Evolutionary conservation across 2,888 invertebrate species (phyloP).

Genomic region (Rotaria socialis): DNA sequence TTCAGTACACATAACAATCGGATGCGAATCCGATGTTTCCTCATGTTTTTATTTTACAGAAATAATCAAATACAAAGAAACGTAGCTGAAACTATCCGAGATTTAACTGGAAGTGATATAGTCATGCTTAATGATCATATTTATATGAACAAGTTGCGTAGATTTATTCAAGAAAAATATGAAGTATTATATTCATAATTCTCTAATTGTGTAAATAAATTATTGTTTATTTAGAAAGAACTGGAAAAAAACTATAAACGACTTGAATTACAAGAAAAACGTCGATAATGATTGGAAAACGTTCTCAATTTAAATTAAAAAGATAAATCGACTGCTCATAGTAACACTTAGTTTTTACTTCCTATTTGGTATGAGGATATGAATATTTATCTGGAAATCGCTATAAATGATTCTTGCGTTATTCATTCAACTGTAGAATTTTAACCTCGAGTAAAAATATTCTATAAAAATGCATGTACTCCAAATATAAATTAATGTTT

Average conservation of each 20-base stretch:
- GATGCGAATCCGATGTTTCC: too few relatives aligned
- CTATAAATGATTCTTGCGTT: too few relatives aligned
- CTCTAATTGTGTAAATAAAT: background rate
- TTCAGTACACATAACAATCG: too few relatives aligned
- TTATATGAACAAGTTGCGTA: background rate
- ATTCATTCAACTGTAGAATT: too few relatives aligned
- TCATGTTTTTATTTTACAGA: background rate
- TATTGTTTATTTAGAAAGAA: background rate
- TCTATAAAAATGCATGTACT: too few relatives aligned
- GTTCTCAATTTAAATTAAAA: too few relatives aligned
- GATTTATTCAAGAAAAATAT: background rate
- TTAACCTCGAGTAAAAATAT: too few relatives aligned
- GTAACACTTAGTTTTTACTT: too few relatives aligned
- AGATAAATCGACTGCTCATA: background rate
- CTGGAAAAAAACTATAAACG: background rate
- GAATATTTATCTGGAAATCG: too few relatives aligned
- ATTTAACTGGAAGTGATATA: slow-evolving; percentile 3
- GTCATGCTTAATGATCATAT: slow-evolving; percentile 8
- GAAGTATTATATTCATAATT: background rate
- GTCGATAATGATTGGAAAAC: background rate
- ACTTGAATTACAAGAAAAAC: background rate
- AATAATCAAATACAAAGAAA: background rate
- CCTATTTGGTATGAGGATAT: too few relatives aligned
- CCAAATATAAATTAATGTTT: too few relatives aligned
- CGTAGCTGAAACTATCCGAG: background rate